Conservation (phyloP, 2,113 vertebrate species). For the Leptodactylus fuscus region DNA sequence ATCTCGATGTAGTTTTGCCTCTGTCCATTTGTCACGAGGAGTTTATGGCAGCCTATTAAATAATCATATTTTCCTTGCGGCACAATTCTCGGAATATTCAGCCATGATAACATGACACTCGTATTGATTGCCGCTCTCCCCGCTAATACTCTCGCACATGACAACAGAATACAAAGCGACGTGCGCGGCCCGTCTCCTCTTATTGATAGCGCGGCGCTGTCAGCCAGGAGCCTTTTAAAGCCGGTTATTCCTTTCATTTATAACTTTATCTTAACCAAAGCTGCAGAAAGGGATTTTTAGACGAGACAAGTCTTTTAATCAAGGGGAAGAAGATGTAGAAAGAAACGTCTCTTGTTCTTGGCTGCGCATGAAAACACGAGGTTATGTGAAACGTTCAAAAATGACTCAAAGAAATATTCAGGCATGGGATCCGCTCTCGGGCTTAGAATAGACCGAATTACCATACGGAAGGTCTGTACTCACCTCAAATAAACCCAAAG, state of each 20-base stretch:
- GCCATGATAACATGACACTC: constrained; percentile 43
- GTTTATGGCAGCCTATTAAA: neutral
- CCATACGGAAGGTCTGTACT: too few relatives aligned
- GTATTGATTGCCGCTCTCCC: constrained; percentile 58
- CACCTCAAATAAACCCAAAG: too few relatives aligned
- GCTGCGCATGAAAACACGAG: neutral
- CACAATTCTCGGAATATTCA: constrained; percentile 47
- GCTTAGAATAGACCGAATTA: too few relatives aligned
- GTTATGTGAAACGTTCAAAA: neutral
- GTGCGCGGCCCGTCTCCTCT: constrained; percentile 12
- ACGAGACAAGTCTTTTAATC: constrained; percentile 52
- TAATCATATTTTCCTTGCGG: constrained; percentile 9
- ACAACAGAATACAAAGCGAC: constrained; percentile 34
- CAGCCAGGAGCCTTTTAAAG: constrained; percentile 12
- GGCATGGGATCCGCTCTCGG: neutral
- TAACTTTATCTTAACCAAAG: constrained; percentile 63
- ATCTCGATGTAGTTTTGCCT: neutral
- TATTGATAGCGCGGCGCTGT: constrained; percentile 25
- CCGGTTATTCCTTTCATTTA: constrained; percentile 57
- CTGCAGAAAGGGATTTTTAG: constrained; percentile 60
- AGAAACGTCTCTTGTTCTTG: neutral
- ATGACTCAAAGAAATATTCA: neutral
- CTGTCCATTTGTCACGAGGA: neutral
- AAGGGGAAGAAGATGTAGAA: constrained; percentile 12
- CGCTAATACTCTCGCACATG: constrained; percentile 58